These are phyloP conservation scores for Phoeniculus purpureus DNA, from an alignment of 2,797 vertebrate genomes.

Conservation along the genomic window DNA sequence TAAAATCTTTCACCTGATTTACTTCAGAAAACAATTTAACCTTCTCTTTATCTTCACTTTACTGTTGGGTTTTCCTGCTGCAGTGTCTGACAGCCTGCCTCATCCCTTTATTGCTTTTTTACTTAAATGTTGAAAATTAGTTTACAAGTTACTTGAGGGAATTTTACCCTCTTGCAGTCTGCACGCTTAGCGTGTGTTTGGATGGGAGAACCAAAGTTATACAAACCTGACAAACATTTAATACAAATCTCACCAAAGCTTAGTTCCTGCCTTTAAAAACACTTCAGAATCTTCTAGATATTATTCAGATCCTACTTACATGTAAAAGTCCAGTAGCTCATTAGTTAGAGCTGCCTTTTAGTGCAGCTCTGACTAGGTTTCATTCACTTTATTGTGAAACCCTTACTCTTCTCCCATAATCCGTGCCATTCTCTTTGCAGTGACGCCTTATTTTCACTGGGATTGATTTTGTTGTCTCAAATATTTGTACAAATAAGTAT, in stretches of 20 bases:
- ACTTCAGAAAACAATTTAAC: neutral
- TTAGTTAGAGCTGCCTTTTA: neutral
- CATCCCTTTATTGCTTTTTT: neutral
- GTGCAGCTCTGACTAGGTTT: neutral
- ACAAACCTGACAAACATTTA: neutral
- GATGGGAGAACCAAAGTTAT: neutral
- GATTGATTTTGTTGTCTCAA: neutral
- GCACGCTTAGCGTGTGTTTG: neutral
- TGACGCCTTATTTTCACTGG: neutral
- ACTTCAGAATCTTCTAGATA: neutral
- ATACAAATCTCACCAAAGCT: neutral
- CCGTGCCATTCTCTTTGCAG: neutral
- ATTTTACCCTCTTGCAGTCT: neutral
- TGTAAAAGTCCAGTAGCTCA: neutral
- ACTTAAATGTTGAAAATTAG: neutral
- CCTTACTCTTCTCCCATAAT: neutral
- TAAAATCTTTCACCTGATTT: neutral
- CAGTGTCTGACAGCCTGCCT: neutral
- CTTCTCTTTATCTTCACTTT: neutral
- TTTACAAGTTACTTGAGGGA: constrained; percentile 5
- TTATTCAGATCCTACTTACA: neutral
- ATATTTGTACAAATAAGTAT: neutral
- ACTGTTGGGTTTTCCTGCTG: neutral
- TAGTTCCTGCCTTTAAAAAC: neutral
- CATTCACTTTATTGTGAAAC: neutral